phyloP scores from a whole-genome alignment of 2,888 invertebrate species.

The Euzetes globulus region DNA sequence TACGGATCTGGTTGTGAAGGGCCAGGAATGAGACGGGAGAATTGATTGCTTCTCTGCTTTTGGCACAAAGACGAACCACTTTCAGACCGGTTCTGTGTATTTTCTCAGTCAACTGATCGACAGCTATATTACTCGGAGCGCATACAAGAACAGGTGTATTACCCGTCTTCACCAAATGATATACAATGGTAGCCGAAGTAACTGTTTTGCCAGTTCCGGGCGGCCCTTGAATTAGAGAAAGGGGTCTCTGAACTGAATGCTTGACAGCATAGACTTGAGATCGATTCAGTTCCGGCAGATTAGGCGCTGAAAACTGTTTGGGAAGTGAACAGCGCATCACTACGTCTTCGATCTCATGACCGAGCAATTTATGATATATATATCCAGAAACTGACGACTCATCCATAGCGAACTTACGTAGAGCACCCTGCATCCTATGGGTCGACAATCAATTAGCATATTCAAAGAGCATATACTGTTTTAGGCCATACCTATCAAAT shows the following conservation, averaged over 20 bases:
- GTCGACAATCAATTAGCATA: conserved; percentile 43
- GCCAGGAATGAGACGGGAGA: conserved; percentile 94
- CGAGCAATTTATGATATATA: conserved; percentile 91
- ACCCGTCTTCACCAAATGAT: conserved; percentile 89
- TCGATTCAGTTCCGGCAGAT: conserved; percentile 92
- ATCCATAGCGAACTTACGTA: conserved; percentile 91
- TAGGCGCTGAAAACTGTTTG: conserved; percentile 93
- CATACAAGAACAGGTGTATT: conserved; percentile 89
- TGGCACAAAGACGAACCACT: conserved; percentile 68
- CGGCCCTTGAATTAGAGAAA: conserved; percentile 90
- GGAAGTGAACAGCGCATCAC: conserved; percentile 78
- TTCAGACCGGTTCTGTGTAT: conserved; percentile 95
- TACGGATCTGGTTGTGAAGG: conserved; percentile 91
- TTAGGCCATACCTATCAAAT: conserved; percentile 69
- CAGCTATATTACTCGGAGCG: conserved; percentile 98
- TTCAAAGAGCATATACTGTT: conserved; percentile 4
- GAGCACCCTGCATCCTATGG: conserved; percentile 80
- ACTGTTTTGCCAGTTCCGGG: conserved; percentile 98
- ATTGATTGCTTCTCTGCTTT: conserved; percentile 95
- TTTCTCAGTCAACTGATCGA: conserved; percentile 97
- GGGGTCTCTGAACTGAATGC: conserved; percentile 88
- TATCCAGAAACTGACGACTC: conserved; percentile 93
- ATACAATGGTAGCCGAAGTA: conserved; percentile 97
- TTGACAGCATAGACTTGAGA: conserved; percentile 98
- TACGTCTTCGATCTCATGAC: conserved; percentile 88